A percentile compares a stretch with the other conserved stretches of the same genome.
Evolutionary conservation across 1,140 invertebrate species (phyloP).

Genomic region (Ridgeia piscesae): DNA sequence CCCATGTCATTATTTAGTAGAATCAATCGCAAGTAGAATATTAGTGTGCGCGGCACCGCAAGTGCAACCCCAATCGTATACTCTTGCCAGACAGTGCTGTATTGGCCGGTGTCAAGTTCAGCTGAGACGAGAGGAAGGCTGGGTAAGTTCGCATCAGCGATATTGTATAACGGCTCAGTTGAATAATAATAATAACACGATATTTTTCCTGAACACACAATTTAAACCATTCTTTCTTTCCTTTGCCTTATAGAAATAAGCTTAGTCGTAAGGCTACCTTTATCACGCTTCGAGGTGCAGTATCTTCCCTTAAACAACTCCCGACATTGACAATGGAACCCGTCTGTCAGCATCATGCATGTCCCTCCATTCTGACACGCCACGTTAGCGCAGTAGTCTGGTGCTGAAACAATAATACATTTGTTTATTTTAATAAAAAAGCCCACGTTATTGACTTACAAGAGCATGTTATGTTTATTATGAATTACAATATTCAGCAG

Average conservation of each 20-base stretch:
- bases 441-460: too few relatives aligned
- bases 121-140: too few relatives aligned
- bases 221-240: too few relatives aligned
- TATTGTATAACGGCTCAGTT: background rate
- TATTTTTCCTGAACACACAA: too few relatives aligned
- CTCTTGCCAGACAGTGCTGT: background rate
- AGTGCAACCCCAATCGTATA: background rate
- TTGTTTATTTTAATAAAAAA: background rate
- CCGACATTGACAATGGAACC: background rate
- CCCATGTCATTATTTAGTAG: too few relatives aligned
- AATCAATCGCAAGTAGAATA: too few relatives aligned
- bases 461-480: too few relatives aligned
- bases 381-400: conserved; percentile 1
- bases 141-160: background rate
- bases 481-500: too few relatives aligned
- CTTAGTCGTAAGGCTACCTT: background rate
- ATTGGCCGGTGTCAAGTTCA: too few relatives aligned
- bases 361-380: conserved; percentile 85
- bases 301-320: background rate
- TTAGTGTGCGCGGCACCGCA: background rate
- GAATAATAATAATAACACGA: background rate
- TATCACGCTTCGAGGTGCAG: background rate
- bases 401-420: background rate
- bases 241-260: background rate
- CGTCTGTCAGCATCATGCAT: conserved; percentile 64